Evolutionary conservation across 2,888 invertebrate species (phyloP), one percentile per base, ranked within the genome.

Genomic region (Criorhina ranunculi): DNA sequence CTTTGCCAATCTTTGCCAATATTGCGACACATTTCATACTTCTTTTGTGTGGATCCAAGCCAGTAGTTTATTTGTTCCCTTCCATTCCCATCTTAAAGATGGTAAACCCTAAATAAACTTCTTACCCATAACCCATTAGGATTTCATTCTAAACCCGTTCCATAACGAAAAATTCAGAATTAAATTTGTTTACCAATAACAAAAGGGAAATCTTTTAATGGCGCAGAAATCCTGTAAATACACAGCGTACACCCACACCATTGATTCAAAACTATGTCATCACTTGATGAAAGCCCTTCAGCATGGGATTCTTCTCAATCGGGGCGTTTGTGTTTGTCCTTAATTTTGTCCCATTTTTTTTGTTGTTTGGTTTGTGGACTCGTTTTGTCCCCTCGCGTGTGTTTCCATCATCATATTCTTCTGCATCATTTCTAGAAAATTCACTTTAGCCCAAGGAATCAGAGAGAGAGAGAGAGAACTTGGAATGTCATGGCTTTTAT

Each of bases 231-330:
- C 35, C 35, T 44, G 57, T 79, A 72, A 64, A 64, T 60, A 67
- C 53, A 15, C 42, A 60, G 5, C 4, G 6, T 42, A 42, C 70
- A 55, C 72, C 40, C 12, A 9, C 40, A 11, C 55, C 31, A 6
- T 9, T 60, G 42, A 62, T 62, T 73, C 72, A 12, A 78, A 73
- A 78, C 73, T 73, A 73, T 78, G 82, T 73, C 82, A 83, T 57
- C 53, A 24, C 46, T 72, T 60, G 60, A 72, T 53, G 17, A 77
- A 77, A 35, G 29, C 44, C 66, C 44, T 11, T 60, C 53, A n/a
- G 57, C 24, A 31, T 35, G 19, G 24, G 29, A 60, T 29, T 24
- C 35, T 57, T 24, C 35, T 57, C 9, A 62, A 46, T 46, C 53
- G 24, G 24, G 19, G n/a, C 44, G 35, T 53, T 70, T 40, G 9